Conservation (phyloP, 2,113 vertebrate species). For the Helogale parvula region DNA sequence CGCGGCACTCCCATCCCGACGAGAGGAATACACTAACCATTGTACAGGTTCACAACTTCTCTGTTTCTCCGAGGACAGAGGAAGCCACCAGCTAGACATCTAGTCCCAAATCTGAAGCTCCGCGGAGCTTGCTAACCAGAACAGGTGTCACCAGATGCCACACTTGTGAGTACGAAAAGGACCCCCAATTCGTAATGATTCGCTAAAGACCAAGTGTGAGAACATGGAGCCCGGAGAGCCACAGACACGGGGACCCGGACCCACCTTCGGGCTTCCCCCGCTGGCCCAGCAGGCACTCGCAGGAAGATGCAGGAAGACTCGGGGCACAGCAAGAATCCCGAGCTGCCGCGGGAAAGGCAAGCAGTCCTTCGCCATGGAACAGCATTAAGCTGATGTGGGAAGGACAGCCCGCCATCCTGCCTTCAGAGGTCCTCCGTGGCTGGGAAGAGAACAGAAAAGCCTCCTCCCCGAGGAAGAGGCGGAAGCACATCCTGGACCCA, state of each 20-base stretch:
- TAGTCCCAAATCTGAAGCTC: not conserved
- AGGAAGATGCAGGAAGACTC: not conserved
- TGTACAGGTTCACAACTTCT: not conserved
- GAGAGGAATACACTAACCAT: not conserved
- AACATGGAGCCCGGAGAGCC: not conserved
- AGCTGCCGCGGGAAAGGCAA: not conserved
- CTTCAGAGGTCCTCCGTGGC: not conserved
- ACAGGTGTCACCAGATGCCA: not conserved
- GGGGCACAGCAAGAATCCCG: not conserved
- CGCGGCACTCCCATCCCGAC: not conserved
- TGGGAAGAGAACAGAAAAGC: not conserved
- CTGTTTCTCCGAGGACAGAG: not conserved
- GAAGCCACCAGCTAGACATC: not conserved
- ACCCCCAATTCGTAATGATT: not conserved
- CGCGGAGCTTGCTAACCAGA: not conserved
- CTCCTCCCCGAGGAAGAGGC: not conserved
- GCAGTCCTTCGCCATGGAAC: not conserved
- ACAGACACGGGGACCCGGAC: rapidly evolving
- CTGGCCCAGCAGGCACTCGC: too few species aligned
- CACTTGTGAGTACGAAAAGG: not conserved
- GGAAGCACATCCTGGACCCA: not conserved
- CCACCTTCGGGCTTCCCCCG: not conserved
- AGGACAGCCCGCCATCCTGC: not conserved
- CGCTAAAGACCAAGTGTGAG: not conserved
- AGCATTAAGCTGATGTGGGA: not conserved